Evolutionary conservation across 2,888 invertebrate species (phyloP), one percentile per base, ranked within the genome.

Genomic region (Campaea margaritaria): DNA sequence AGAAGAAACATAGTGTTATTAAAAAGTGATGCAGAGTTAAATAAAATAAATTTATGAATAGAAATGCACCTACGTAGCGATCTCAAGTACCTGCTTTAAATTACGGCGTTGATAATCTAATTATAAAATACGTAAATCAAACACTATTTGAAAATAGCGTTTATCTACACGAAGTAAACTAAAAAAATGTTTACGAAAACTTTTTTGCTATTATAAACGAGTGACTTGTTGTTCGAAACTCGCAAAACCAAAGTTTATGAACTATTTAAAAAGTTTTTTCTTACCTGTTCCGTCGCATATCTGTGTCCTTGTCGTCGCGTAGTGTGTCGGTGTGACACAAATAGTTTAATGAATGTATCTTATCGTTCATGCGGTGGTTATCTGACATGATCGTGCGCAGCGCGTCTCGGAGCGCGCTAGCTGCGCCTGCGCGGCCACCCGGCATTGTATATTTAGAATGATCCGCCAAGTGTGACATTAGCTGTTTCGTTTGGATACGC

Each of bases 401-500:
- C 73, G 76, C 77, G 75, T 81, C 79, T 75, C 79, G 68, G 75
- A 76, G 85, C 47, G 60, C 55, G 51, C n/a, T 48, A 5, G 51
- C 51, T 61, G 89, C 87, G 86, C 82, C 81, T 82, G 86, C 90
- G 88, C 88, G 77, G 70, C 78, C 82, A 82, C 83, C 65, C 86
- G 85, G 31, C 60, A 61, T 61, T 51, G 85, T 91, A 89, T 88
- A 90, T 89, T 90, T 91, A 91, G 91, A 91, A 87, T 89, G 90
- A 85, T 82, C 80, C 82, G 77, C 79, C 78, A 80, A 83, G 78
- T 85, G 83, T 81, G 85, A 85, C 82, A 81, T 78, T 72, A 69
- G 74, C 10, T 31, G 31, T 67, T 74, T 61, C 81, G 86, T 86
- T 87, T 83, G 78, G 81, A 83, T 83, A 81, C 81, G 69, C 74